Base-by-base conservation (phyloP, 2,888 invertebrate species). In the Lampropteryx suffumata region DNA sequence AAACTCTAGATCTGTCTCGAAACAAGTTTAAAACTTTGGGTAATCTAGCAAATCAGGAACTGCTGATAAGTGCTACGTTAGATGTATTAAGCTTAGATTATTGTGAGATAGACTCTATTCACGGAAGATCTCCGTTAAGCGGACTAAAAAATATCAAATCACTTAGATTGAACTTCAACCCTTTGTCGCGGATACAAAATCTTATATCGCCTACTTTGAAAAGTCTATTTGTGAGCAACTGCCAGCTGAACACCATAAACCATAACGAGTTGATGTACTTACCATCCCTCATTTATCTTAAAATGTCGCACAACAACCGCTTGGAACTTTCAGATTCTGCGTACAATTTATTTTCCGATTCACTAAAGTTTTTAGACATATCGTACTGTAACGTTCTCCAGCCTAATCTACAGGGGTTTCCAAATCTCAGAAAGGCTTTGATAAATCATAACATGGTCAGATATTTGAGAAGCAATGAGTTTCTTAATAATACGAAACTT, bases 391-490 rank as follows among this genome's bases (percentile, higher is more conserved):
- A 92, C 64, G 76, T 94, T 27, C 90, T 93, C 62, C 78, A 79
- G 41, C 82, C 93, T 5, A 93, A 93, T 55, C 72, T 93, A 14
- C 91, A 92, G 41, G 92, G 92, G 8, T 90, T 95, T 56, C 93
- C 93, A 13, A 91, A 90, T 64, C 73, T 95, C 12, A 87, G 86
- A 28, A 90, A 89, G 55, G 90, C 92, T 1, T 82, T 92, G 29
- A 71, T 95, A 5, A 91, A 92, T 32, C 92, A 92, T 34, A 95
- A 95, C 65, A 90, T 92, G 73, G 86, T 95, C 35, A 86, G 92
- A 55, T 80, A 81, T 30, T 73, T 95, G 6, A 87, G 86, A 8
- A 88, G 88, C 39, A 84, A 90, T 48, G 92, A 92, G 60, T 95
- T 95, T 73, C 67, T 73, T 0, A 93, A 92, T 62, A 94, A 94